Base-by-base conservation (phyloP, 2,797 vertebrate species). In the Vultur gryphus region DNA sequence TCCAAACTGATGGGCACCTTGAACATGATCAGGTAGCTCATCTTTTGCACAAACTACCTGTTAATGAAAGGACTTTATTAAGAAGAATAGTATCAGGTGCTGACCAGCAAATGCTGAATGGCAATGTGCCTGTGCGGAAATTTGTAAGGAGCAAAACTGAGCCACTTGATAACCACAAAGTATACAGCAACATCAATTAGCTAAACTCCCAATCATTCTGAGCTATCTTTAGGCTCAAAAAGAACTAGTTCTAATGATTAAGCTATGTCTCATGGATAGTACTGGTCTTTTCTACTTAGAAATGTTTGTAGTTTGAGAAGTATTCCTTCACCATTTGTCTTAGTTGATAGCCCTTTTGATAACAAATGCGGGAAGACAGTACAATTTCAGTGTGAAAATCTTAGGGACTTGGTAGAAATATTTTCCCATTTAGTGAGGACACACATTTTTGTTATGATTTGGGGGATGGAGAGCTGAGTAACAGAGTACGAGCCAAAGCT, bases 1-100 rank as follows among this genome's bases (percentile, higher is more conserved):
- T 48, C 99, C 99, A 81, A 99, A 99, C 95, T 99, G 99, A 95
- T 97, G 96, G 7, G 99, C 98, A 3, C 97, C 94, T 6, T 97
- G 93, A 55, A 99, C 75, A 16, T 96, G 97, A 52, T 55, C 96
- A 1, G 97, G 97, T 58, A 97, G 82, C 8, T 85, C 81, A 78
- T 98, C 97, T 13, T 89, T 92, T 2, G 87, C 92, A 92, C 99
- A 99, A 97, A 98, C 94, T 19, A 94, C 95, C 98, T 98, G 86
- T 94, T 84, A 95, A 84, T 48, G 57, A 78, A 97, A 95, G 7
- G 11, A 67, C 14, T 84, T 91, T 13, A 35, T 84, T 93, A 84
- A 77, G 31, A 57, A 61, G 21, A 58, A 59, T 4, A 51, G 13
- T 28, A 58, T 48, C 23, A 43, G 49, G 24, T 70, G 37, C 55